phyloP scores from a whole-genome alignment of 2,888 invertebrate species.

The Acanthosepion pharaonis region DNA sequence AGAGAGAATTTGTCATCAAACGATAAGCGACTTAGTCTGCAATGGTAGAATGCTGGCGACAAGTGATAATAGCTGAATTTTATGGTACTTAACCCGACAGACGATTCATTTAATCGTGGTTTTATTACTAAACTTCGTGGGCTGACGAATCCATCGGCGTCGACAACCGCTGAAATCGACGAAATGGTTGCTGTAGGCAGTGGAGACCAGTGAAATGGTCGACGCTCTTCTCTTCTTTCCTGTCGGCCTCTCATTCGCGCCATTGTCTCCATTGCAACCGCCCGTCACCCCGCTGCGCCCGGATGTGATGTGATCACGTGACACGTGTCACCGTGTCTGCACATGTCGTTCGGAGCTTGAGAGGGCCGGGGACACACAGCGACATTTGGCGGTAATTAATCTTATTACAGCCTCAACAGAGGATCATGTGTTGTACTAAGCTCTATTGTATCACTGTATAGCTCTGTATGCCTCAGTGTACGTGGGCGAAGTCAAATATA shows the following conservation, averaged over 20 bases:
- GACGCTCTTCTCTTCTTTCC: background rate
- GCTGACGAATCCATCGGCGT: background rate
- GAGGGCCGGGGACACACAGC: background rate
- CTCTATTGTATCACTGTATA: background rate
- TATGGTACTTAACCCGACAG: background rate
- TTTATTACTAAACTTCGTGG: background rate
- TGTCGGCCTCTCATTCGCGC: background rate
- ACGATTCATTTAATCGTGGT: background rate
- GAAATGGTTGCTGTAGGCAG: too few species aligned
- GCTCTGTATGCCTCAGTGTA: background rate
- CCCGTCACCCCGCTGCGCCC: background rate
- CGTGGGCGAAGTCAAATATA: background rate
- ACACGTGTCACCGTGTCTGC: background rate
- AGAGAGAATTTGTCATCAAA: background rate
- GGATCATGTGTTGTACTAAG: background rate
- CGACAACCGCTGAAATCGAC: background rate
- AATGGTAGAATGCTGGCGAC: background rate
- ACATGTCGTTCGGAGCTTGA: background rate
- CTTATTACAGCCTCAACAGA: background rate
- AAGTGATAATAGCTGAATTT: background rate
- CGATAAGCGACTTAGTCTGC: background rate
- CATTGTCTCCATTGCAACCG: background rate
- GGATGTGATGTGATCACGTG: constrained; percentile 33
- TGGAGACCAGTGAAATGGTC: too few species aligned
- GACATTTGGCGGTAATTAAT: constrained; percentile 1